Percentiles rank a stretch among this genome's conserved stretches.
Conservation (phyloP, 2,113 vertebrate genomes). For the Seriola rivoliana region DNA sequence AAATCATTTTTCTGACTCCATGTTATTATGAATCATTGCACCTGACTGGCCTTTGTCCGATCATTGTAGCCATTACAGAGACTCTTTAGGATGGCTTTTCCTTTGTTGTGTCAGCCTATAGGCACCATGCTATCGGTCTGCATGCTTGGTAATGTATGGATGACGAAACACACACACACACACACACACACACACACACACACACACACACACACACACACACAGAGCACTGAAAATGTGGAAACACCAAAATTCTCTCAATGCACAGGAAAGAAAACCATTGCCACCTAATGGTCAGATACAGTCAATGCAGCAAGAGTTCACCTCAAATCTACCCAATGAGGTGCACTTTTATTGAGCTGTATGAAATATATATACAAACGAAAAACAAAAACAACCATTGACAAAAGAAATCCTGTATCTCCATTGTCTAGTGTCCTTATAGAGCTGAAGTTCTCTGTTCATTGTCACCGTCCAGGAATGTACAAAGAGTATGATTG, state of each 20-base stretch:
- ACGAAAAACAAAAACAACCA: not conserved
- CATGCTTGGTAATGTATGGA: constrained; percentile 71
- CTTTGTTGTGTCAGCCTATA: constrained; percentile 77
- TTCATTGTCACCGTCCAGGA: too few relatives aligned
- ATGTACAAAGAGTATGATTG: not conserved
- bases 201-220: constrained; percentile 9
- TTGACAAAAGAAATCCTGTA: not conserved
- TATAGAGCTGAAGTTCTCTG: too few relatives aligned
- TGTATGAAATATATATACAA: not conserved
- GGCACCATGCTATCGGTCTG: constrained; percentile 47
- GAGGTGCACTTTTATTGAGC: not conserved
- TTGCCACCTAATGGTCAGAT: constrained; percentile 74
- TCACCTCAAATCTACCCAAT: not conserved
- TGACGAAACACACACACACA: constrained; percentile 63
- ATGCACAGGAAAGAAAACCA: constrained; percentile 66
- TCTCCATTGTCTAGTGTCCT: not conserved
- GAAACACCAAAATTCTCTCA: constrained; percentile 12
- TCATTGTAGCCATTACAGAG: constrained; percentile 57
- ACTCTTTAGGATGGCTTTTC: constrained; percentile 33
- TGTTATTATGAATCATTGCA: constrained; percentile 7
- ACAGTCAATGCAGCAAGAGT: constrained; percentile 38
- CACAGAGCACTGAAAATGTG: not conserved
- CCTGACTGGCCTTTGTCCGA: constrained; percentile 35
- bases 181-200: constrained; percentile 11
- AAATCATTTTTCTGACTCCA: not conserved